Evolutionary conservation across 1,140 invertebrate genomes (phyloP).

Genomic region (Drosophila takahashii): DNA sequence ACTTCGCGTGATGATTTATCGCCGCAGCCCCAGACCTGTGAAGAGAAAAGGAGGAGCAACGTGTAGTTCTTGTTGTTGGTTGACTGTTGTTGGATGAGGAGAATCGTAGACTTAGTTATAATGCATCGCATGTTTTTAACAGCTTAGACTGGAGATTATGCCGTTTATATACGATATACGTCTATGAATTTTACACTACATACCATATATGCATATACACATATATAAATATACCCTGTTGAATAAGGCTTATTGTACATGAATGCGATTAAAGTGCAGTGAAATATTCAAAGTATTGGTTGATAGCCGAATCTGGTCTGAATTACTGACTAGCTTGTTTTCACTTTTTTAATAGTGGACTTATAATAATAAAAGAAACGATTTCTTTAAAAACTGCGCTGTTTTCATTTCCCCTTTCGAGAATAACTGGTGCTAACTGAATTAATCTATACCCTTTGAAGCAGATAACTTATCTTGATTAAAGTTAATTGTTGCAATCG

Average conservation of each 20-base stretch:
- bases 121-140: slow-evolving; percentile 57
- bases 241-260: slow-evolving; percentile 72
- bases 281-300: slow-evolving; percentile 42
- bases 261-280: slow-evolving; percentile 58
- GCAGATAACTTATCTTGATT: no score
- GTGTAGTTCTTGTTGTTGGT: slow-evolving; percentile 75
- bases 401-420: not conserved
- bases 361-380: no score
- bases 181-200: slow-evolving; percentile 66
- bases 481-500: no score
- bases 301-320: not conserved
- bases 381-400: not conserved
- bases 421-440: no score
- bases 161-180: slow-evolving; percentile 53
- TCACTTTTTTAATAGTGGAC: not conserved
- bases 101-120: slow-evolving; percentile 73
- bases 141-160: slow-evolving; percentile 66
- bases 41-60: not conserved
- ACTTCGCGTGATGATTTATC: slow-evolving; percentile 89
- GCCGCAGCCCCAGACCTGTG: slow-evolving; percentile 94
- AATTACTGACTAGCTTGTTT: not conserved
- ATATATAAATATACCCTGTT: slow-evolving; percentile 68
- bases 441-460: no score
- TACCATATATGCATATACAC: slow-evolving; percentile 55
- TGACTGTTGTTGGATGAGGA: slow-evolving; percentile 50